Base-by-base conservation (phyloP, 1,140 invertebrate species). In the Drosophila saltans region DNA sequence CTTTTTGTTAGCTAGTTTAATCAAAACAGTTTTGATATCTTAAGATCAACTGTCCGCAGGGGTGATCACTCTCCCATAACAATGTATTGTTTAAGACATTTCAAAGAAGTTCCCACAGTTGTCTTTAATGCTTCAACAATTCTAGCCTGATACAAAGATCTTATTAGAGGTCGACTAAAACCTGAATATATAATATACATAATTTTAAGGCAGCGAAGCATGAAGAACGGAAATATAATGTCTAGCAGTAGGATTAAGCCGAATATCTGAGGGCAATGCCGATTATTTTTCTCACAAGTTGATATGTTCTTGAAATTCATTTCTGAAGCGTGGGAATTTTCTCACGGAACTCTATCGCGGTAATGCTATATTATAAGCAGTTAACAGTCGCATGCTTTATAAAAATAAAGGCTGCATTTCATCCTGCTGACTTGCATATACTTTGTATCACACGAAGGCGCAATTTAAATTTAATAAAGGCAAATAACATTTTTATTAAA, bases 1-100 rank as follows among this genome's bases (percentile, higher is more conserved):
- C 16, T 16, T 16, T 16, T 16, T 16, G 16, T 16, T 16, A 16
- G 16, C 16, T 16, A 16, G 16, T 16, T 16, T 16, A 16, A 16
- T 16, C 16, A 16, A 16, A 16, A 16, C 16, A 4, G 4, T 11
- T 0, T 9, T 5, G 6, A 57, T 2, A 30, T n/a, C 28, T 33
- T 33, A 8, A 39, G 30, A 39, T 24, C 26, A 11, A 1, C 60
- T 66, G 61, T 52, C 61, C 66, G 55, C 43, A 30, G 8, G 69
- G 74, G 78, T 82, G 75, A 52, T 78, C 69, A 83, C 78, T 83
- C 78, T 81, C 75, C 80, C 80, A 82, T 78, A 72, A 82, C 78
- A 71, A 62, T 78, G 75, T 39, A 58, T 72, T 72, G 52, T 81
- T 66, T 75, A 62, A 74, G 61, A 72, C 48, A 63, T 71, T 66